Conservation (phyloP, 1,140 invertebrate species). For the Drosophila trapezifrons region DNA sequence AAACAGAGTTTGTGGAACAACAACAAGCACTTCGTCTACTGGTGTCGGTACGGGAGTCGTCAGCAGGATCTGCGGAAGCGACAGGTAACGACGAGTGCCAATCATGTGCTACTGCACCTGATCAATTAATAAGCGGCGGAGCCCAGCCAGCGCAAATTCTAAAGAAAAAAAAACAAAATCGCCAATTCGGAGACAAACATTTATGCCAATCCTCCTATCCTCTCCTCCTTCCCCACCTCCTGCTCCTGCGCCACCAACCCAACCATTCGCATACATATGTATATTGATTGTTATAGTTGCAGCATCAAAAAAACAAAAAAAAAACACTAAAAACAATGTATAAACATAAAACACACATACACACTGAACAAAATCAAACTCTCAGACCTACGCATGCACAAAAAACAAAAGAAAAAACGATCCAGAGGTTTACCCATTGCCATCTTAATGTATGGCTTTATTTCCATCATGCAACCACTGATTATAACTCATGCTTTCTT, state of each 20-base stretch:
- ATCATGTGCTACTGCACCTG: conserved; percentile 75
- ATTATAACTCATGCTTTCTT: conserved; percentile 26
- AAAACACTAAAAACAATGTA: conserved; percentile 18
- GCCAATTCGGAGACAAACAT: conserved; percentile 36
- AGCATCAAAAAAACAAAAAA: too few relatives aligned
- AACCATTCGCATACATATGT: conserved; percentile 19
- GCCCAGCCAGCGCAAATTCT: conserved; percentile 2
- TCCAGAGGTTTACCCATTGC: conserved; percentile 13
- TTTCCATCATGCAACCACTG: conserved; percentile 20
- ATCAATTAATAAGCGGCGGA: conserved; percentile 71
- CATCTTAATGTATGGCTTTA: conserved; percentile 16
- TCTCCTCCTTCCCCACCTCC: background rate
- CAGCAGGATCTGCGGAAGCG: conserved; percentile 87
- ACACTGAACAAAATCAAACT: conserved; percentile 24
- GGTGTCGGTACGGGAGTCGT: conserved; percentile 88
- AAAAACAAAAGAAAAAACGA: conserved; percentile 21
- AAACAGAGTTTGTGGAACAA: conserved; percentile 86
- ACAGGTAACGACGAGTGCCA: conserved; percentile 86
- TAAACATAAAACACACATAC: conserved; percentile 26
- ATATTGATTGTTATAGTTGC: conserved; percentile 58
- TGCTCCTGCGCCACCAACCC: conserved; percentile 5
- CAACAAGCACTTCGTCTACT: conserved; percentile 88
- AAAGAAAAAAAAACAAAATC: background rate
- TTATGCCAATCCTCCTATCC: conserved; percentile 4
- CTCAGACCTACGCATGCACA: conserved; percentile 31